Evolutionary conservation across 2,888 invertebrate species (phyloP), one percentile per base, ranked within the genome.

Genomic region (Tolmerus cingulatus): DNA sequence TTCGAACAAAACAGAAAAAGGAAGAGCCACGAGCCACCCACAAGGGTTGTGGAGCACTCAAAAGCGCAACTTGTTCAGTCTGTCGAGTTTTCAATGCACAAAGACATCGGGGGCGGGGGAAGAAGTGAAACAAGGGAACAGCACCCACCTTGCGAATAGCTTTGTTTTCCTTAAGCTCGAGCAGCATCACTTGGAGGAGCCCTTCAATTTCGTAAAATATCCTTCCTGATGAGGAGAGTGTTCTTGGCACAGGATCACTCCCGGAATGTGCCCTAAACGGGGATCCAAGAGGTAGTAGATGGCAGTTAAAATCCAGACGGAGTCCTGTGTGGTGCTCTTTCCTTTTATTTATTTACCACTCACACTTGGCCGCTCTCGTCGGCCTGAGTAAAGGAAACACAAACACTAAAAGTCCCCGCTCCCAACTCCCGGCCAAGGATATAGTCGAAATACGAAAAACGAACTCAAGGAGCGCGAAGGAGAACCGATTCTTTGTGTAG

Each of bases 1-100:
- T 57, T 55, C 37, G 34, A 51, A 81, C 34, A 81, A 81, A 57
- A 79, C 79, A 79, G 46, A 40, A 79, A 8, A 74, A 74, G 27
- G 27, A 81, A 27, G 66, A 66, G n/a, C 19, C 66, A 30, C 66
- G 40, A 84, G 57, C 19, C 74, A 43, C 23, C 74, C 23, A 30
- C 85, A 85, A 27, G 66, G 37, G 74, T 34, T 55, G 30, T 14
- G 85, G 19, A 74, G 66, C 7, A 34, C 74, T 43, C 40, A 85
- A 85, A 85, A 85, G 85, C 85, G 74, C 85, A 85, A 85, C 85
- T 74, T 85, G 16, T 74, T 74, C 46, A 85, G 74, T 43, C 74
- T 46, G 23, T 74, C 40, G 85, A 27, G 74, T 74, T 85, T 74
- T 74, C 74, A 85, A 46, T 74, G 43, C 37, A 74, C 51, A 55